phyloP scores from a whole-genome alignment of 1,140 invertebrate genomes.

The Bursaphelenchus mucronatus region DNA sequence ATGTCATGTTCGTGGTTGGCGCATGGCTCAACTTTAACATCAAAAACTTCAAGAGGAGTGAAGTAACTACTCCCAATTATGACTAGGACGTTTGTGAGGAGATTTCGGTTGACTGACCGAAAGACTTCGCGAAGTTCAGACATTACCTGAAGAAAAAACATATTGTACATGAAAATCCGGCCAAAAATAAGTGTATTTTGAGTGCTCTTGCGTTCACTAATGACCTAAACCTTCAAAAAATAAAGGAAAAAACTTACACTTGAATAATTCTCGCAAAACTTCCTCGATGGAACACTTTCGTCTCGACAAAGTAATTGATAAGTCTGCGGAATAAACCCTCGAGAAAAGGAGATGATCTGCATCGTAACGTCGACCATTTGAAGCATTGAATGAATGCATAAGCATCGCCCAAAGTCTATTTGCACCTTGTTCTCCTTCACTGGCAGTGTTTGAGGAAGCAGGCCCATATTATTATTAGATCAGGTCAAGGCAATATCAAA shows the following conservation, averaged over 20 bases:
- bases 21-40: too few relatives aligned
- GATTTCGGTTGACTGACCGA: slow-evolving; percentile 9
- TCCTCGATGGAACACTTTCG: neutral
- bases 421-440: neutral
- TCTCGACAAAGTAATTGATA: neutral
- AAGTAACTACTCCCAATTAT: too few relatives aligned
- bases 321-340: slow-evolving; percentile 13
- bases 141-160: slow-evolving; percentile 5
- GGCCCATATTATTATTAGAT: too few relatives aligned
- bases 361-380: slow-evolving; percentile 19
- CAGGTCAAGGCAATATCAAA: too few relatives aligned
- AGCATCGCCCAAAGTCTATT: slow-evolving; percentile 10
- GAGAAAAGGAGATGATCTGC: slow-evolving; percentile 9
- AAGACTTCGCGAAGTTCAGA: neutral
- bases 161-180: neutral
- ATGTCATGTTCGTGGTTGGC: too few relatives aligned
- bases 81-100: slow-evolving; percentile 8
- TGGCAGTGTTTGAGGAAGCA: too few relatives aligned
- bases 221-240: too few relatives aligned
- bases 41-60: too few relatives aligned
- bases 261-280: slow-evolving; percentile 14
- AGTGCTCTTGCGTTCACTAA: neutral
- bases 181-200: neutral
- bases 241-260: slow-evolving; percentile 2
- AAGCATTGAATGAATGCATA: slow-evolving; percentile 19